A percentile compares a stretch with the other conserved stretches of the same genome.
These are phyloP conservation scores for Phaonia tiefii DNA, from an alignment of 2,888 invertebrate species.

Conservation along the genomic window DNA sequence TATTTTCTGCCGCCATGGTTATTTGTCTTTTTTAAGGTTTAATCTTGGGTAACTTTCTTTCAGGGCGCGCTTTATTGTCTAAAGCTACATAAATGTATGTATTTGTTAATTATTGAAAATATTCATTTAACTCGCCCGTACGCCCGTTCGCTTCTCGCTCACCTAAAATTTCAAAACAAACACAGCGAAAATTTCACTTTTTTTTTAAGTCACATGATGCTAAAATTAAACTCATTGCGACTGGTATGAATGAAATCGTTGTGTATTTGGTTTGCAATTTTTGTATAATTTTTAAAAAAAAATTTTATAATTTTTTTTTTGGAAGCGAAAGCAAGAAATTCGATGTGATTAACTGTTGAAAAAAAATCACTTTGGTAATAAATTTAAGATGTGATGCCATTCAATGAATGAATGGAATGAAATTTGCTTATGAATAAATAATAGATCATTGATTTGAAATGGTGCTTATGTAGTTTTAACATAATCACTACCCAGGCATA, in stretches of 20 bases:
- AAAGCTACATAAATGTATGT: slow-evolving; percentile 14
- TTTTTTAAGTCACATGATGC: slow-evolving; percentile 60
- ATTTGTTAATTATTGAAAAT: slow-evolving; percentile 55
- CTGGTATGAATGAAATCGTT: not conserved
- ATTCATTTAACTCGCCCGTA: slow-evolving; percentile 2
- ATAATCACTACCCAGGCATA: too few relatives aligned
- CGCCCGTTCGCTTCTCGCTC: not conserved
- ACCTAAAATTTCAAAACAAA: slow-evolving; percentile 19
- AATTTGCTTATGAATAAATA: not conserved
- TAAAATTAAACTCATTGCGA: slow-evolving; percentile 19
- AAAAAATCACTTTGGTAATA: slow-evolving; percentile 20
- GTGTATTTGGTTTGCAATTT: not conserved
- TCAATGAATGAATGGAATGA: not conserved
- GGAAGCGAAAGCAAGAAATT: not conserved
- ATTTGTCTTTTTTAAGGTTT: slow-evolving; percentile 7
- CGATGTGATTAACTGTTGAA: not conserved
- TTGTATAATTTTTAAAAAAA: not conserved
- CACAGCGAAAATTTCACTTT: slow-evolving; percentile 59
- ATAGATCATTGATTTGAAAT: not conserved
- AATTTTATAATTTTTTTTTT: not conserved
- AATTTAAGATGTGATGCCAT: slow-evolving; percentile 1
- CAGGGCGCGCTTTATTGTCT: slow-evolving; percentile 33
- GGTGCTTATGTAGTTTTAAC: too few relatives aligned
- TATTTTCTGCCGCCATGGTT: not conserved
- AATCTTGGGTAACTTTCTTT: slow-evolving; percentile 31